phyloP scores from a whole-genome alignment of 2,888 invertebrate species.

The Drosophila colorata region DNA sequence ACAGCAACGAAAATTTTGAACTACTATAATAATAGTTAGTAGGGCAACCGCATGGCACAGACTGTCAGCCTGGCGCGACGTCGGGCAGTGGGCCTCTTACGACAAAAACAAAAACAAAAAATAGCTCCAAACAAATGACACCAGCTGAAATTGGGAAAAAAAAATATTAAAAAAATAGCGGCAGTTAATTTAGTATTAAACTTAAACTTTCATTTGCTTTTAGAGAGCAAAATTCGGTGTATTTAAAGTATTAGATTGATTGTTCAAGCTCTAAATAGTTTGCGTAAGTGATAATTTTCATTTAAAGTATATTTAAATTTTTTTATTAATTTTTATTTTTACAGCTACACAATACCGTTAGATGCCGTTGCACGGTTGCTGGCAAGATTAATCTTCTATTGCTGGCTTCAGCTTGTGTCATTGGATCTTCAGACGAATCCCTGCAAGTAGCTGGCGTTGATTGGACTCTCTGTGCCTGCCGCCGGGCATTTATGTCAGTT shows the following conservation, averaged over 20 bases:
- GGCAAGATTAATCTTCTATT: neutral
- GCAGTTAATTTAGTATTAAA: no score
- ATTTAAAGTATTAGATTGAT: no score
- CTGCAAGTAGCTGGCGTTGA: slow-evolving; percentile 79
- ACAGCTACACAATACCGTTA: no score
- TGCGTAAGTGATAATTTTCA: no score
- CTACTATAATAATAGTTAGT: slow-evolving; percentile 77
- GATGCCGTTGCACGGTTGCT: neutral
- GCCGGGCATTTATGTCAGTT: slow-evolving; percentile 79
- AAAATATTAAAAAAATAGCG: no score
- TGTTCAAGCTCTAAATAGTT: no score
- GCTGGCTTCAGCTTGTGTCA: slow-evolving; percentile 36
- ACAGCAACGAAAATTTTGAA: slow-evolving; percentile 58
- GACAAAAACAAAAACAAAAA: slow-evolving; percentile 4
- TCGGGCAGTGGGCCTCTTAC: slow-evolving; percentile 13
- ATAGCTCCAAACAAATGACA: slow-evolving; percentile 37
- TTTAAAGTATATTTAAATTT: no score
- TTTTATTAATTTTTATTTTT: no score
- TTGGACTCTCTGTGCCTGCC: slow-evolving; percentile 76
- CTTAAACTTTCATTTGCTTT: no score
- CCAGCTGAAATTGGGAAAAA: slow-evolving; percentile 14
- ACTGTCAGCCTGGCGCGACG: slow-evolving; percentile 34
- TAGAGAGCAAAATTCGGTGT: no score
- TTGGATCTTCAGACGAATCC: slow-evolving; percentile 35
- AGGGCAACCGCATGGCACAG: slow-evolving; percentile 73